Evolutionary conservation across 2,888 invertebrate genomes (phyloP).

Genomic region (Crioceris asparagi): DNA sequence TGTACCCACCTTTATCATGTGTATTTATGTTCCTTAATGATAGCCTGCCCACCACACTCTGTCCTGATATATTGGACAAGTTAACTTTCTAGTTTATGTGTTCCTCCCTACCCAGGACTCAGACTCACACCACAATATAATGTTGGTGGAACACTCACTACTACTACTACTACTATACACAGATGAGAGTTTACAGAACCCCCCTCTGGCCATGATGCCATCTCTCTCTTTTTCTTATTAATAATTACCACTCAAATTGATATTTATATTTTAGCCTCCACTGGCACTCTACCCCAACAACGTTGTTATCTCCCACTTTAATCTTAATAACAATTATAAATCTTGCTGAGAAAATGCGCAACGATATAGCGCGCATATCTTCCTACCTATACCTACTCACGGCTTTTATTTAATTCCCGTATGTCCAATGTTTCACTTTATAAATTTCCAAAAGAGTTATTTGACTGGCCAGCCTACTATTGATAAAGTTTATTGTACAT

Average conservation of each 20-base stretch:
- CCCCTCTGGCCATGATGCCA: constrained; percentile 29
- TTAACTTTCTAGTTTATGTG: constrained; percentile 32
- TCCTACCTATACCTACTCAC: too few relatives aligned
- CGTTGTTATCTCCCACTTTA: constrained; percentile 24
- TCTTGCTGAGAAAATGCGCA: constrained; percentile 22
- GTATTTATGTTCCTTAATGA: constrained; percentile 38
- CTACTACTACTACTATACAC: too few relatives aligned
- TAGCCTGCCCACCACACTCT: constrained; percentile 35
- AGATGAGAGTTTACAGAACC: constrained; percentile 34
- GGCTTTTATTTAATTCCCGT: too few relatives aligned
- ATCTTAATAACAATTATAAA: constrained; percentile 31
- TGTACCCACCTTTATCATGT: too few relatives aligned
- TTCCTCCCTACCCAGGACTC: too few relatives aligned
- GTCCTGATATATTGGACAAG: constrained; percentile 37
- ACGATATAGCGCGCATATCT: too few relatives aligned
- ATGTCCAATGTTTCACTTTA: too few relatives aligned
- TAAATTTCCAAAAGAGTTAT: too few relatives aligned
- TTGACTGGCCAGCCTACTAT: too few relatives aligned
- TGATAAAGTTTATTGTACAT: too few relatives aligned
- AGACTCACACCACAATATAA: constrained; percentile 25
- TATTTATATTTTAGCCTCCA: constrained; percentile 34
- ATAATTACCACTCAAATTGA: constrained; percentile 32
- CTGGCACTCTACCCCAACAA: too few relatives aligned
- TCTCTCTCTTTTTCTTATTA: constrained; percentile 29
- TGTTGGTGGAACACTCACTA: constrained; percentile 35